Evolutionary conservation across 2,888 invertebrate genomes (phyloP).

Genomic region (Crossocerus cetratus): DNA sequence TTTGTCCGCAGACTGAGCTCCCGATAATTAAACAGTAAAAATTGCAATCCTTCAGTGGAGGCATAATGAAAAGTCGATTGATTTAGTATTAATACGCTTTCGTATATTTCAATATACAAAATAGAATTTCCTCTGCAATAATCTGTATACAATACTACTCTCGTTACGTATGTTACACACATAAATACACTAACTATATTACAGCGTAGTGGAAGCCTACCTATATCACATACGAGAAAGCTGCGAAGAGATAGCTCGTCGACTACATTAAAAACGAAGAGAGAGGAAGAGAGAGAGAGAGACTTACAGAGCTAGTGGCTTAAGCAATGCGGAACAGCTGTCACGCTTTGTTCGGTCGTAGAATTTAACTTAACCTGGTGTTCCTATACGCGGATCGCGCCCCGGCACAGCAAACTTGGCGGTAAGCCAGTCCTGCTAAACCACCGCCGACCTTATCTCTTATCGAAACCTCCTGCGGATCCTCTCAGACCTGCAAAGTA

Average conservation of each 20-base stretch:
- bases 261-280: constrained; percentile 42
- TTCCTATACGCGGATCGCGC: too few species aligned
- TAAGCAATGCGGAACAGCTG: too few species aligned
- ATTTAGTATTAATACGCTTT: constrained; percentile 2
- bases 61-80: background rate
- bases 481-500: constrained; percentile 18
- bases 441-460: constrained; percentile 34
- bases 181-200: constrained; percentile 47
- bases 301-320: constrained; percentile 7
- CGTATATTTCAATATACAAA: constrained; percentile 21
- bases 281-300: constrained; percentile 6
- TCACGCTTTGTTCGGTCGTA: too few species aligned
- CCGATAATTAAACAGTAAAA: background rate
- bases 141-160: background rate
- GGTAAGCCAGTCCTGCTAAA: constrained; percentile 36
- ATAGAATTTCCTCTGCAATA: background rate
- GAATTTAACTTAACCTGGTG: too few species aligned
- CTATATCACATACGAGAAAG: constrained; percentile 60
- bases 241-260: constrained; percentile 51
- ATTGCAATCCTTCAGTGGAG: background rate
- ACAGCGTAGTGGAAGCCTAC: constrained; percentile 47
- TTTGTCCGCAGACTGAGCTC: background rate
- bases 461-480: constrained; percentile 24
- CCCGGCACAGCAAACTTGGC: constrained; percentile 30
- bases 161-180: constrained; percentile 30